Evolutionary conservation across 2,888 invertebrate genomes (phyloP).

Genomic region (Drosophila nr. fundita): DNA sequence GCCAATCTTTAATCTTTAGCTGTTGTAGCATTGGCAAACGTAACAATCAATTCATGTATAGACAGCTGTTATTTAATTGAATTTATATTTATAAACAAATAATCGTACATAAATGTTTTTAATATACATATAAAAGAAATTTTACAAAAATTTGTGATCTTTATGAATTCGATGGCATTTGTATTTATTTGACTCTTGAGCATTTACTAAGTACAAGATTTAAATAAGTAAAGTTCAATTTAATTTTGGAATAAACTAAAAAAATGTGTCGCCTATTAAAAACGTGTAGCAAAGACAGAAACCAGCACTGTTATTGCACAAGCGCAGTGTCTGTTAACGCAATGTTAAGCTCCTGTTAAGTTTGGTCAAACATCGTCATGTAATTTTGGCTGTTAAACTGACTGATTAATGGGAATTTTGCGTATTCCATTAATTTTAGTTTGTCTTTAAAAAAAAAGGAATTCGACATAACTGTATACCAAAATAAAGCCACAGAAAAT

Average conservation of each 20-base stretch:
- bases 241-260: background rate
- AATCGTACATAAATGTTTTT: slow-evolving; percentile 63
- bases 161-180: background rate
- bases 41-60: slow-evolving; percentile 48
- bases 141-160: slow-evolving; percentile 10
- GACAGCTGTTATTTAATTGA: slow-evolving; percentile 76
- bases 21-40: slow-evolving; percentile 39
- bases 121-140: slow-evolving; percentile 43
- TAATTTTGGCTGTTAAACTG: background rate
- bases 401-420: background rate
- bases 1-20: slow-evolving; percentile 19
- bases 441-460: background rate
- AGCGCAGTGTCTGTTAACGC: background rate
- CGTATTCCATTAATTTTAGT: background rate
- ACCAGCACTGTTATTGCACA: slow-evolving; percentile 7
- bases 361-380: slow-evolving; percentile 1
- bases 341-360: slow-evolving; percentile 21
- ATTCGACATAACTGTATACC: background rate
- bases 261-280: background rate
- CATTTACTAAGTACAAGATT: background rate
- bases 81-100: slow-evolving; percentile 65
- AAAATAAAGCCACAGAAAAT: background rate
- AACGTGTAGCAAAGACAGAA: slow-evolving; percentile 7
- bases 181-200: background rate
- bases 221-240: background rate